Evolutionary conservation across 2,113 vertebrate genomes (phyloP), one percentile per base, ranked within the genome.

Genomic region (Odocoileus hemionus): DNA sequence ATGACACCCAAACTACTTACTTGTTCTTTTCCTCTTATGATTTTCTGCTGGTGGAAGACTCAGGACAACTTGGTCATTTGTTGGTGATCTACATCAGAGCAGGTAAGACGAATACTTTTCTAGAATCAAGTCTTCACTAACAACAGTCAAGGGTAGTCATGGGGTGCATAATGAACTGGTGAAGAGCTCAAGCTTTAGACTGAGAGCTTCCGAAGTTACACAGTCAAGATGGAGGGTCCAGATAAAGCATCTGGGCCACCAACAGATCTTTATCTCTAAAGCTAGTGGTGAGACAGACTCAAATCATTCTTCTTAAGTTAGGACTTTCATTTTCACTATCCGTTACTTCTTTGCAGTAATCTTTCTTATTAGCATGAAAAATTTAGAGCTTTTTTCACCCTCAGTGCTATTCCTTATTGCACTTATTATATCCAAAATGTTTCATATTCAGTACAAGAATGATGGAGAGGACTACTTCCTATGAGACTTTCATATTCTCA

Each of bases 221-320:
- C n/a, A 39, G 80, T 26, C 21, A 67, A 96, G 82, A 91, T 45
- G 15, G 13, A 94, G 4, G 43, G 5, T 7, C 1, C 23, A 89
- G 93, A 95, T 94, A 94, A 97, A 45, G 25, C 23, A 39, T 64
- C 47, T 45, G 28, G 17, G 55, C 91, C 89, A 89, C 96, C 96
- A 86, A 94, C 4, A 2, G 92, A 93, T 86, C 36, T 79, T 74
- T 54, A 45, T 91, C 52, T 92, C 33, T 9, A 15, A 0, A 80
- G 26, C 52, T n/a, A 1, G 14, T 91, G 89, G 89, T 87, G 61
- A 86, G 57, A 36, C 78, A 92, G 50, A 61, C 80, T 67, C 21
- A 52, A 79, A 78, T 57, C 33, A 74, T 52, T 64, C 23, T 21
- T 60, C 0, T n/a, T 39, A 89, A 23, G 14, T n/a, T 54, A 84